Evolutionary conservation across 2,113 vertebrate species (phyloP).

Genomic region (Pangasianodon gigas): DNA sequence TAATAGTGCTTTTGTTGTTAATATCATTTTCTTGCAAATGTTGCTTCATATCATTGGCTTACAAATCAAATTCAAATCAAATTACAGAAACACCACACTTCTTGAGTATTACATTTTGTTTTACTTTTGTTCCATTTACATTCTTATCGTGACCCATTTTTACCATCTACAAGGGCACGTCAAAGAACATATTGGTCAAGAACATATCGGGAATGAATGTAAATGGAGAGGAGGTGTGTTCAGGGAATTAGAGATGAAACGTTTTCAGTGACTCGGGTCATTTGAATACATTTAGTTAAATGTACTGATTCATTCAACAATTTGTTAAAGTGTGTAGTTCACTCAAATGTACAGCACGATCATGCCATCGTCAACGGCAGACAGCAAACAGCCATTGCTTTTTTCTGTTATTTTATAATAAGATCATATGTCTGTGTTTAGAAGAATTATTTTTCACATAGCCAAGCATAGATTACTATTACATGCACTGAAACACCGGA

Average conservation of each 20-base stretch:
- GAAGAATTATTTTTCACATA: neutral
- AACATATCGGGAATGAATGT: neutral
- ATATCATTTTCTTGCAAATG: neutral
- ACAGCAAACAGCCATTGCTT: neutral
- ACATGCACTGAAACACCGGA: neutral
- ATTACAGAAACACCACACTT: neutral
- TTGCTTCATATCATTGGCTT: neutral
- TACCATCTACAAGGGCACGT: neutral
- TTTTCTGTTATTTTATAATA: neutral
- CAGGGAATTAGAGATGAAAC: neutral
- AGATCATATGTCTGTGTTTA: neutral
- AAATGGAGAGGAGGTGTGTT: neutral
- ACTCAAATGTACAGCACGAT: neutral
- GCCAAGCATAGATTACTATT: neutral
- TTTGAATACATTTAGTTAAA: neutral
- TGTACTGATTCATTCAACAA: neutral
- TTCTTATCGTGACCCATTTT: neutral
- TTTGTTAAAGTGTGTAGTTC: neutral
- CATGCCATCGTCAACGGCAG: neutral
- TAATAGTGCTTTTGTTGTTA: neutral
- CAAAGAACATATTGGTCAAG: neutral
- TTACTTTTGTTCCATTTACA: neutral
- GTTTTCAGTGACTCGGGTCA: neutral
- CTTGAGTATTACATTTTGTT: neutral
- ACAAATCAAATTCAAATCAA: neutral